Percentiles rank a stretch among this genome's conserved stretches.
Evolutionary conservation across 1,140 invertebrate species (phyloP).

Genomic region (Andrena cerasifolii): DNA sequence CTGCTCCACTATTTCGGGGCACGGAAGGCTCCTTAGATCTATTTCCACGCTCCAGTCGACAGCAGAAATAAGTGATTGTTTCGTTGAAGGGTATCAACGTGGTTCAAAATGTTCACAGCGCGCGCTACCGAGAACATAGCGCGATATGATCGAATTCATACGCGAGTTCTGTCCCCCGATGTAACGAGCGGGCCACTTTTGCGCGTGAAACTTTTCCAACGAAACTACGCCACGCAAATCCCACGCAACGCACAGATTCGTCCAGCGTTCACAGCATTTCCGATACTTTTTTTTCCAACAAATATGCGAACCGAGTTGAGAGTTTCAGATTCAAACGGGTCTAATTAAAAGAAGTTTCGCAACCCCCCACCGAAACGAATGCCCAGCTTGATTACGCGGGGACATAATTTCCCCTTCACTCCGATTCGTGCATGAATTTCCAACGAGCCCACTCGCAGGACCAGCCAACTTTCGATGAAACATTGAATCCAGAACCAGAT

Average conservation of each 20-base stretch:
- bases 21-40: neutral
- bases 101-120: neutral
- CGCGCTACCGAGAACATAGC: neutral
- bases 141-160: constrained; percentile 19
- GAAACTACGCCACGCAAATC: neutral
- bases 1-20: neutral
- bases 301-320: too few species aligned
- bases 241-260: too few species aligned
- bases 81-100: neutral
- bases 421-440: neutral
- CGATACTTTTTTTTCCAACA: too few species aligned
- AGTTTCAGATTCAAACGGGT: neutral
- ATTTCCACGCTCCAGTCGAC: neutral
- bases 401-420: neutral
- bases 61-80: neutral
- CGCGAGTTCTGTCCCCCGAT: too few species aligned
- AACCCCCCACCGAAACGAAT: too few species aligned
- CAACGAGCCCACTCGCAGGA: too few species aligned
- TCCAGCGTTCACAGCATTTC: too few species aligned
- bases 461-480: too few species aligned
- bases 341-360: neutral
- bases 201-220: neutral
- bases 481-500: too few species aligned
- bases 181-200: neutral
- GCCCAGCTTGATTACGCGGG: neutral